A percentile compares a stretch with the other conserved stretches of the same genome.
These are phyloP conservation scores for Philotrypesis tridentata DNA, from an alignment of 1,140 invertebrate species.

Conservation along the genomic window DNA sequence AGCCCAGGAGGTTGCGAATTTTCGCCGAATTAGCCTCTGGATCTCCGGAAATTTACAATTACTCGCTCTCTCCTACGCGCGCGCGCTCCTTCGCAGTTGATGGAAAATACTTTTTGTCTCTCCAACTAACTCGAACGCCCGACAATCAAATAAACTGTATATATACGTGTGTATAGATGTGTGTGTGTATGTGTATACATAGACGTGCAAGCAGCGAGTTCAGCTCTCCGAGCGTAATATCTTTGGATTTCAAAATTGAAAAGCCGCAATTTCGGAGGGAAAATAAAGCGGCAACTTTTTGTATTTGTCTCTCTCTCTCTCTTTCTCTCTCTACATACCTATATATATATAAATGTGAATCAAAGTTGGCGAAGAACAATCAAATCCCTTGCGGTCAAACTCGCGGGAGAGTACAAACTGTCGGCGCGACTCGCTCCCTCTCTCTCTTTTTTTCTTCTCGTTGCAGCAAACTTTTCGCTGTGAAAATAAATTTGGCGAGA, in stretches of 20 bases:
- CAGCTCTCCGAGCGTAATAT: no score
- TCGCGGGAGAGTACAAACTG: background rate
- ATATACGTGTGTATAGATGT: no score
- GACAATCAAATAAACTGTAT: background rate
- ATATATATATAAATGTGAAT: background rate
- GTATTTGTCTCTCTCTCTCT: no score
- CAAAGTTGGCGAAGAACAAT: background rate
- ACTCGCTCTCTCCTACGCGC: slow-evolving; percentile 23
- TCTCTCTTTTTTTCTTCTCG: slow-evolving; percentile 1
- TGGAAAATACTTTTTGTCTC: slow-evolving; percentile 10
- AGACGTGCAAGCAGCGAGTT: background rate
- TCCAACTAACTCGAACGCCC: background rate
- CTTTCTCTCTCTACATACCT: no score
- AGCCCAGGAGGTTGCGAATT: background rate
- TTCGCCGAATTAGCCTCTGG: background rate
- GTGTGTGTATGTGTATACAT: no score
- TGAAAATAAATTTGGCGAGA: background rate
- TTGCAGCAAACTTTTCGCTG: background rate
- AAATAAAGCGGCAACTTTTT: background rate
- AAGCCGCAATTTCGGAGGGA: background rate
- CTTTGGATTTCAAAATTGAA: background rate
- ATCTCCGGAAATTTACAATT: slow-evolving; percentile 47
- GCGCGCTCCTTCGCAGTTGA: slow-evolving; percentile 31
- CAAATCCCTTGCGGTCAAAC: background rate
- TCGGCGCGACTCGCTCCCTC: no score